Evolutionary conservation across 2,797 vertebrate genomes (phyloP), one percentile per base, ranked within the genome.

Genomic region (Hoplostethus mediterraneus): DNA sequence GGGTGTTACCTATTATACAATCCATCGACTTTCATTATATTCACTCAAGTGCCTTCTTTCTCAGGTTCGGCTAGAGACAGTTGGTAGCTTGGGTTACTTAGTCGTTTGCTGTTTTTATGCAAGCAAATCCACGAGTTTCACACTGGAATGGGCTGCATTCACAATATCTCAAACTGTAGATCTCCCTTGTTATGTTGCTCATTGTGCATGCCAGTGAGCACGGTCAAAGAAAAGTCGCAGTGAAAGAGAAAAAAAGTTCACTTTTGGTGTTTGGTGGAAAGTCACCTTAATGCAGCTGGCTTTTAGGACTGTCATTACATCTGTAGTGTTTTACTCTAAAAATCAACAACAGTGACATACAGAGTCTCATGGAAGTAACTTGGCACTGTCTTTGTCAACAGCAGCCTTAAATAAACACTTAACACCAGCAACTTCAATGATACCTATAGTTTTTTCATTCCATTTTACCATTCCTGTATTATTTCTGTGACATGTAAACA

Each of bases 71-170:
- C 10, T 16, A 21, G 21, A 42, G 21, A 63, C 57, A 44, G 30
- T 49, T 59, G 17, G 14, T n/a, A 6, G 31, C 21, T 64, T 67
- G 45, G 38, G 57, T 64, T 11, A 31, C 53, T 53, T 49, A 17
- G 65, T 38, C 14, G 48, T 64, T 81, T 67, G 6, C 31, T 44
- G 47, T 65, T 77, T 66, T 40, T 42, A 40, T 57, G 28, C 7
- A 71, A 81, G 6, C 31, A 62, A 57, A 52, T 66, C 25, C 5
- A 13, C 25, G 63, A 73, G 55, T 81, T 65, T 48, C 52, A 86
- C 83, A 77, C 77, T 89, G 86, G 79, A 79, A 44, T 75, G 33
- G 0, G 44, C 62, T 49, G 8, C 44, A 17, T 63, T 75, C 45
- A 64, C 30, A 64, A 40, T 28, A 62, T 70, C 14, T 71, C 17